Base-by-base conservation (phyloP, 2,113 vertebrate genomes). In the Hepsetus odoe region DNA sequence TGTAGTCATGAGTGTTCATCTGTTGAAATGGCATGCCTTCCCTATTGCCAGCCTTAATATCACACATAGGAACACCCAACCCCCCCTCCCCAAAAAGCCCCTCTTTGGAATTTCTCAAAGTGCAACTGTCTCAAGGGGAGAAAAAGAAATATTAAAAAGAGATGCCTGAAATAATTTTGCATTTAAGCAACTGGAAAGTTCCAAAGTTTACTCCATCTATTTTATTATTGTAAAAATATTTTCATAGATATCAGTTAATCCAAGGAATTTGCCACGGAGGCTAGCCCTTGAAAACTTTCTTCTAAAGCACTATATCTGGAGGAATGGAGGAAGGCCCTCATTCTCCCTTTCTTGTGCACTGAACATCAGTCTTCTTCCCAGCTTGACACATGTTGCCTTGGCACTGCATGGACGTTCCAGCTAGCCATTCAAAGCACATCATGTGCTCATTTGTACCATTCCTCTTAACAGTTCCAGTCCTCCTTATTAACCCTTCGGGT, bases 31-130 rank as follows among this genome's bases (percentile, higher is more conserved):
- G 83, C 90, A 59, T 81, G 86, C 85, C 85, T 89, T 87, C 87
- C 84, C 85, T 88, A 86, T 87, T 89, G 89, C 86, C 90, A 87
- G 91, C 91, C 91, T 92, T 92, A 90, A 88, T 67, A 82, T 89
- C 85, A 86, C 81, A 86, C 59, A 62, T 16, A 72, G 32, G 55
- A 67, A 67, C 33, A 72, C 51, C 24, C 55, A 68, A 35, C 30
- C 14, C 62, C 40, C 16, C 46, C 3, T 64, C 33, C 58, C 46
- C 12, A 70, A 62, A 46, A 80, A 24, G 20, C 49, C 70, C 56
- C 59, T 49, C 7, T 59, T 59, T 67, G 62, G 20, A 16, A 38
- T 67, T 61, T 69, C 7, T 28, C 35, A 28, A 28, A 51, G 22
- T 42, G 22, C 16, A 49, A n/a, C 68, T 9, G 38, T 28, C 58